phyloP scores from a whole-genome alignment of 2,113 vertebrate genomes.

The Typhlomys cinereus region DNA sequence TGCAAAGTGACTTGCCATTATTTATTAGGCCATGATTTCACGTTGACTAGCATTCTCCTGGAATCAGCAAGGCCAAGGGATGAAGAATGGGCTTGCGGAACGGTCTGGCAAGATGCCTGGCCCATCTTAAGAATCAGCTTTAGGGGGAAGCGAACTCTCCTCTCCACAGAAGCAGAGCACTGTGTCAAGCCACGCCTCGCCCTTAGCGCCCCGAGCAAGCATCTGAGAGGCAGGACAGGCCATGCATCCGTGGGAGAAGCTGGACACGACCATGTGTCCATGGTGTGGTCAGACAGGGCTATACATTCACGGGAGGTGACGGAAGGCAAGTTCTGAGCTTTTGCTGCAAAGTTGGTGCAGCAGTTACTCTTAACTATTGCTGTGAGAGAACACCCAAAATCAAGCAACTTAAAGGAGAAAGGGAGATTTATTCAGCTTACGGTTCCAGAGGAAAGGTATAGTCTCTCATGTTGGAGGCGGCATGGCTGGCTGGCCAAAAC shows the following conservation, averaged over 20 bases:
- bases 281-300: background rate
- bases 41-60: background rate
- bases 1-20: conserved; percentile 35
- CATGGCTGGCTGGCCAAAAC: too few relatives aligned
- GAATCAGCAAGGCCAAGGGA: background rate
- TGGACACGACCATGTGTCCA: background rate
- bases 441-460: too few relatives aligned
- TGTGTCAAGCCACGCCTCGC: too few relatives aligned
- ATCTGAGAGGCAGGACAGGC: too few relatives aligned
- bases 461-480: too few relatives aligned
- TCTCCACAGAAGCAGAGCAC: background rate
- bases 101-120: background rate
- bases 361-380: too few relatives aligned
- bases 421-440: too few relatives aligned
- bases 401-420: too few relatives aligned
- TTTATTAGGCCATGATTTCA: background rate
- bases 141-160: background rate
- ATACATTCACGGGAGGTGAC: too few relatives aligned
- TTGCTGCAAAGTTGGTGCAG: background rate
- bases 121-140: background rate
- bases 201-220: background rate
- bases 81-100: background rate
- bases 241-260: background rate
- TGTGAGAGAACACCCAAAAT: too few relatives aligned
- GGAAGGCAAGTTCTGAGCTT: background rate